A percentile compares a stretch with the other conserved stretches of the same genome.
phyloP scores from a whole-genome alignment of 2,797 vertebrate species.

The Menidia menidia region DNA sequence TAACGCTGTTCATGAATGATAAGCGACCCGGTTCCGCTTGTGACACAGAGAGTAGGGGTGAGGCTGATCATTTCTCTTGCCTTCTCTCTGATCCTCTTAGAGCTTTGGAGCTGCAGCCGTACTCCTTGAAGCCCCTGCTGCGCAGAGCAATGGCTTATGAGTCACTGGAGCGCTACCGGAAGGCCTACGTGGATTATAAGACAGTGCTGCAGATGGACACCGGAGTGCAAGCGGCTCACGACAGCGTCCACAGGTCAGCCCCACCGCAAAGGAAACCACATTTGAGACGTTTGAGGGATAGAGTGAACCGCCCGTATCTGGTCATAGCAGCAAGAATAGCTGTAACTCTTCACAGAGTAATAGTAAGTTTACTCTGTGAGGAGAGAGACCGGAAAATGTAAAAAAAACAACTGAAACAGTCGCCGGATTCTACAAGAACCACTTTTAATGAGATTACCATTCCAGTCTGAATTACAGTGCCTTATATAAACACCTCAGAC shows the following conservation, averaged over 20 bases:
- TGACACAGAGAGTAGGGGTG: conserved; percentile 22
- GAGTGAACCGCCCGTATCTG: neutral
- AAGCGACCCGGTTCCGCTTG: conserved; percentile 4
- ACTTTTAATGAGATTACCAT: too few species aligned
- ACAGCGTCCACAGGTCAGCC: conserved; percentile 86
- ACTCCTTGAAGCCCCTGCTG: conserved; percentile 92
- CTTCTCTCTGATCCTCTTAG: conserved; percentile 82
- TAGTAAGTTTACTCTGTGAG: too few species aligned
- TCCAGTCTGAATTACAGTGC: too few species aligned
- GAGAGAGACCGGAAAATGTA: too few species aligned
- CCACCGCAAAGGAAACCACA: neutral
- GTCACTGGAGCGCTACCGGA: conserved; percentile 90
- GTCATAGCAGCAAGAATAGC: too few species aligned
- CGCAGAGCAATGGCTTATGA: conserved; percentile 93
- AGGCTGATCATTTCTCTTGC: conserved; percentile 60
- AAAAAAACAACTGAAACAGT: too few species aligned
- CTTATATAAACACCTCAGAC: too few species aligned
- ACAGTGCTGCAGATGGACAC: conserved; percentile 92
- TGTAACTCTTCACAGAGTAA: too few species aligned
- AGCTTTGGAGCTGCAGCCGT: conserved; percentile 93
- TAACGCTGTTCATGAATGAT: conserved; percentile 44
- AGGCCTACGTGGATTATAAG: conserved; percentile 95
- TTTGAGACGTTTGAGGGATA: neutral
- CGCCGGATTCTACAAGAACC: too few species aligned
- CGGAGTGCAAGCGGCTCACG: conserved; percentile 88